These are phyloP conservation scores for Podargus strigoides DNA, from an alignment of 2,797 vertebrate genomes.

Conservation along the genomic window DNA sequence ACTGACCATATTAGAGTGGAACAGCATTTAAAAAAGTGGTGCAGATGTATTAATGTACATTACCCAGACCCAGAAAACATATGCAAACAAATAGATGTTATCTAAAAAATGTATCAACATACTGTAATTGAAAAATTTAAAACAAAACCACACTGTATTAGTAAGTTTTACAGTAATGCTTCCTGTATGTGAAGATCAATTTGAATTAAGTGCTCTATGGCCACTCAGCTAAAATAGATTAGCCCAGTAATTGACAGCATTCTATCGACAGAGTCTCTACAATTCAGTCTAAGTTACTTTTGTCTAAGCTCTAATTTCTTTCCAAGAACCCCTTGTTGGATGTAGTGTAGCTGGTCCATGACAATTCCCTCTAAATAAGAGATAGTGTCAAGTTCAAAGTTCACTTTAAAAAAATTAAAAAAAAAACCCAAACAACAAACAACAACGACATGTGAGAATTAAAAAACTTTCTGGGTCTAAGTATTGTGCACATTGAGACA, in stretches of 20 bases:
- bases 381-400: not conserved
- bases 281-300: not conserved
- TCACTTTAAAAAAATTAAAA: not conserved
- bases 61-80: not conserved
- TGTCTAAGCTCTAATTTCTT: not conserved
- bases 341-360: not conserved
- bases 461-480: not conserved
- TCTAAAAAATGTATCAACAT: not conserved
- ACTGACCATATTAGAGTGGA: not conserved
- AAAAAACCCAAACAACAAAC: no score
- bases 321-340: not conserved
- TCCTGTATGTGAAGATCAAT: slow-evolving; percentile 24
- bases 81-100: not conserved
- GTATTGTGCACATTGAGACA: not conserved
- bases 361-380: not conserved
- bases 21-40: not conserved
- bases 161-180: not conserved
- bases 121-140: not conserved
- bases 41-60: not conserved
- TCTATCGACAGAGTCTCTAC: not conserved
- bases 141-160: not conserved
- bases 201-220: not conserved
- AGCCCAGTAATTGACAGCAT: not conserved
- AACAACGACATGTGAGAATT: not conserved
- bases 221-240: slow-evolving; percentile 31